Base-by-base conservation (phyloP, 2,888 invertebrate genomes). In the Caenorhabditis zanzibari region DNA sequence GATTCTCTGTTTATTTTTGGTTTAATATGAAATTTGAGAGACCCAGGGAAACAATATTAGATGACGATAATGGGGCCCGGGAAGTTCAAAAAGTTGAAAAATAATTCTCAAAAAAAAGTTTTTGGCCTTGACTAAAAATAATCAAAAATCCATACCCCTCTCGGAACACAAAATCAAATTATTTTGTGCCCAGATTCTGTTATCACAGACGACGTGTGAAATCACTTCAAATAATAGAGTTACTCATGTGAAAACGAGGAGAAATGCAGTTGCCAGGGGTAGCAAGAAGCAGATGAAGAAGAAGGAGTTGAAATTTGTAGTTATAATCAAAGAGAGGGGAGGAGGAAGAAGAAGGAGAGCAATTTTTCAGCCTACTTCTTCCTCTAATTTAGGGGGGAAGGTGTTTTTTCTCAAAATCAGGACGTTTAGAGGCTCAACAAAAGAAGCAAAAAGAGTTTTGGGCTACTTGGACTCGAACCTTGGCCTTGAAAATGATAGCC, bases 311-410 rank as follows among this genome's bases (percentile, higher is more conserved):
- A 38, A 38, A 61, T 35, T n/a, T 38, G 68, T 35, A 69, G 59
- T 52, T 38, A 10, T 38, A 38, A n/a, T n/a, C 7, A 32, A 32
- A 32, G 5, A 38, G 4, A 32, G 7, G 32, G 5, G 32, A 49
- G 32, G 28, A 54, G 7, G 10, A 54, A 54, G 22, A 54, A 26
- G 54, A 54, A 58, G 58, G 58, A 38, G 16, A 22, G 41, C 2
- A 9, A 38, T 35, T 22, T 69, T 71, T 71, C 69, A 71, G 69
- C 69, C 32, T 35, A 26, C 64, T 16, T 68, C 19, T 38, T 24
- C 22, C 26, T 14, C 58, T 71, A 58, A 56, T 71, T 71, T 38
- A 56, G 41, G 69, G 59, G 35, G 32, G 32, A n/a, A 59, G 59
- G 59, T 59, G 59, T 59, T 59, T 59, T 59, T 12, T 38, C 38